Conservation (phyloP, 2,888 invertebrate genomes). For the Callinectes sapidus region DNA sequence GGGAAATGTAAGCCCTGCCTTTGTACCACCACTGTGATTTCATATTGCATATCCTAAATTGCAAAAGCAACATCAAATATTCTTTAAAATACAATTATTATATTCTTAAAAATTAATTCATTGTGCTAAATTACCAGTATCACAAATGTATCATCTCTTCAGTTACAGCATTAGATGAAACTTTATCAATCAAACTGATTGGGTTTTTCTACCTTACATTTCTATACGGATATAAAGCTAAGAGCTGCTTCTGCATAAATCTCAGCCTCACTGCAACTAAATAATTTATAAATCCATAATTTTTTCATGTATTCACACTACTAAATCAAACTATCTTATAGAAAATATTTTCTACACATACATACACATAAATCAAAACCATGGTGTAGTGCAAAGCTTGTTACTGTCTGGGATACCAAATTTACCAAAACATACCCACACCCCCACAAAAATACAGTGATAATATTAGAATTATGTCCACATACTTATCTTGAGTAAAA, state of each 20-base stretch:
- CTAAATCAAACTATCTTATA: background rate
- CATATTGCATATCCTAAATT: too few species aligned
- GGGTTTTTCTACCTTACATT: background rate
- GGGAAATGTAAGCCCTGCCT: too few species aligned
- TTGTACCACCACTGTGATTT: too few species aligned
- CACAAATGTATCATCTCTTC: too few species aligned
- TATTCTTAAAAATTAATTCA: too few species aligned
- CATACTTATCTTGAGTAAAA: background rate
- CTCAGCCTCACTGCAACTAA: background rate
- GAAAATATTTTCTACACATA: background rate
- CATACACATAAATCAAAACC: background rate
- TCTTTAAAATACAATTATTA: too few species aligned
- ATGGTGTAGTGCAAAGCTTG: background rate
- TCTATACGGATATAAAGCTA: background rate
- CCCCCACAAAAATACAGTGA: background rate
- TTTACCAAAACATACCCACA: background rate
- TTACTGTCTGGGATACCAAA: background rate
- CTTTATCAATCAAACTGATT: background rate
- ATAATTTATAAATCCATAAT: background rate
- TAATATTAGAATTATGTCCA: background rate
- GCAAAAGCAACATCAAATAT: too few species aligned
- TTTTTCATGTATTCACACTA: background rate
- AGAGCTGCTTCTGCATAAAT: background rate
- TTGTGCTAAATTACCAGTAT: too few species aligned
- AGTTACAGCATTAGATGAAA: background rate